Conservation (phyloP, 2,888 invertebrate species). For the Melanophora roralis region DNA sequence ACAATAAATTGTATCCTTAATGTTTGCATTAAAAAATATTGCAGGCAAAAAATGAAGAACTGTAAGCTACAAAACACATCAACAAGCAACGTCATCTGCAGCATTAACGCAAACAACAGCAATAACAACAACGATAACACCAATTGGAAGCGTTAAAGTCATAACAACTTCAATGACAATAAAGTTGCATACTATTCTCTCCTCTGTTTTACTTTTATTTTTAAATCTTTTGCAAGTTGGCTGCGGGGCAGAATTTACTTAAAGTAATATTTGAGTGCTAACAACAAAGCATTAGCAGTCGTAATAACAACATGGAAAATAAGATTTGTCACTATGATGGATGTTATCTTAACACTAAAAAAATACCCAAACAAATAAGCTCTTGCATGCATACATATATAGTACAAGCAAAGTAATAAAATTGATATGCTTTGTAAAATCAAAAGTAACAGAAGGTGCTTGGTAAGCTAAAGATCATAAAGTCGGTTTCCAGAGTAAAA, state of each 20-base stretch:
- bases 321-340: constrained; percentile 50
- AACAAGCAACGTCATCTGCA: background rate
- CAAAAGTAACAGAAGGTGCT: too few relatives aligned
- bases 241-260: background rate
- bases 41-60: background rate
- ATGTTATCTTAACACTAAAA: constrained; percentile 46
- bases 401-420: too few relatives aligned
- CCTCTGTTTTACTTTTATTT: background rate
- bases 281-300: background rate
- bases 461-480: too few relatives aligned
- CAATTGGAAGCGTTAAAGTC: constrained; percentile 20
- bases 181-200: background rate
- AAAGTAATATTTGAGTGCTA: constrained; percentile 28
- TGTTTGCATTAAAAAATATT: constrained; percentile 18
- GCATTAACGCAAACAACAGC: background rate
- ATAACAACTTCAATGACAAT: constrained; percentile 41
- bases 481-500: too few relatives aligned
- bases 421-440: too few relatives aligned
- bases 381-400: background rate
- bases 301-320: constrained; percentile 34
- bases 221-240: background rate
- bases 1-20: constrained; percentile 32
- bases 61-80: background rate
- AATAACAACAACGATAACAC: background rate
- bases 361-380: too few relatives aligned